Evolutionary conservation across 2,797 vertebrate genomes (phyloP).

Genomic region (Pseudotriccus pelzelni): DNA sequence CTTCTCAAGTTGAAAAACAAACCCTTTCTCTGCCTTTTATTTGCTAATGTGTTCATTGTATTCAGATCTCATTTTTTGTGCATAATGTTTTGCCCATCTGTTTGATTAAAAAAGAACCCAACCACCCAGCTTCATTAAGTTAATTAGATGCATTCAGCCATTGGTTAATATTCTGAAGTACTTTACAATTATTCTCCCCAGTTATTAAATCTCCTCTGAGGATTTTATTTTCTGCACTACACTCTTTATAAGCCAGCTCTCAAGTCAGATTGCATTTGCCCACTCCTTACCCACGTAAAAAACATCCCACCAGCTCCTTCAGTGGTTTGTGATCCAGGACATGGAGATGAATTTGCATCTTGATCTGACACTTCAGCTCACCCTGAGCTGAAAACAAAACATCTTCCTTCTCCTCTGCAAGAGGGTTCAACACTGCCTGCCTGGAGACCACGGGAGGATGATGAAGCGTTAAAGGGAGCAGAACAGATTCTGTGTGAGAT

Average conservation of each 20-base stretch:
- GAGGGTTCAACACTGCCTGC: not conserved
- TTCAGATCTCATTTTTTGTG: constrained; percentile 35
- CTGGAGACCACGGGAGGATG: not conserved
- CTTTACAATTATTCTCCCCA: constrained; percentile 42
- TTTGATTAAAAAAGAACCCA: constrained; percentile 53
- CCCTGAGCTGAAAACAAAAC: not conserved
- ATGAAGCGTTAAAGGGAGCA: not conserved
- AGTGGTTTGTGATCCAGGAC: not conserved
- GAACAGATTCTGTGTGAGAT: not conserved
- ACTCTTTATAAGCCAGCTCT: not conserved
- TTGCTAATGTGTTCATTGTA: constrained; percentile 26
- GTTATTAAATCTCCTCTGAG: constrained; percentile 39
- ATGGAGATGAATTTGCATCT: not conserved
- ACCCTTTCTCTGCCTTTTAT: constrained; percentile 3
- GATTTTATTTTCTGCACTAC: not conserved
- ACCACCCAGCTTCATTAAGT: constrained; percentile 40
- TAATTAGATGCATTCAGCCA: constrained; percentile 33
- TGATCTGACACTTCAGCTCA: not conserved
- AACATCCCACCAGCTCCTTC: not conserved
- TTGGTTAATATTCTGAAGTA: constrained; percentile 57
- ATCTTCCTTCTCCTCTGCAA: not conserved
- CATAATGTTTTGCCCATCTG: constrained; percentile 58
- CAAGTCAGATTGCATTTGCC: not conserved
- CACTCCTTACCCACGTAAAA: not conserved
- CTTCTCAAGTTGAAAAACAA: constrained; percentile 45